Evolutionary conservation across 2,113 vertebrate genomes (phyloP), one percentile per base, ranked within the genome.

Genomic region (Corydoras maculifer): DNA sequence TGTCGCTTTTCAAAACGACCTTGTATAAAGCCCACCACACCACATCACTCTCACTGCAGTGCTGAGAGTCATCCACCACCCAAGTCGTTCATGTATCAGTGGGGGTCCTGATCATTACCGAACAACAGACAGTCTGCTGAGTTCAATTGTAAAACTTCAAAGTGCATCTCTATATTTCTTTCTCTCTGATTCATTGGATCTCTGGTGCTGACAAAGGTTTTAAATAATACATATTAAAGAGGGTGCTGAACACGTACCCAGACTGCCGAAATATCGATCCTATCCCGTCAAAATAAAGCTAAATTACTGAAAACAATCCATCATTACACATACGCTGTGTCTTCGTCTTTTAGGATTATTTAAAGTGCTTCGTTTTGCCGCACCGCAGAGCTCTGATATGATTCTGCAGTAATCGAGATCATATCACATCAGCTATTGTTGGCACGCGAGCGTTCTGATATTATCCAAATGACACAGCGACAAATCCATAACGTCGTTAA

Each of bases 211-310:
- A 86, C 84, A 86, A 86, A 86, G 81, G 84, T 84, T 74, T 80
- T 89, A 87, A 91, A 88, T 88, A 87, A 91, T 87, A 82, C 88
- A 87, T 88, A 84, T 83, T 84, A 85, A 87, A 78, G 80, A 77
- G 81, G 80, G 78, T 82, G 88, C 84, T 83, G 84, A 87, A 82
- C 86, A 84, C 79, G 62, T 86, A 86, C 86, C 83, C 64, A 78
- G 87, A 87, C 82, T 87, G 86, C 86, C 88, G 85, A 87, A 90
- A 90, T 91, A 90, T 88, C 89, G 88, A 91, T 90, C 84, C 87
- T 86, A 82, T 79, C 87, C 84, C 87, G 87, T 91, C 85, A 86
- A 86, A 88, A 90, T 87, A 84, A 88, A 83, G 84, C 82, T n/a
- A 87, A 87, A 90, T 87, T 83, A 90, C 86, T 85, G 86, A 86